Conservation (phyloP, 2,888 invertebrate species). For the Vannuccia rotundouncinata region DNA sequence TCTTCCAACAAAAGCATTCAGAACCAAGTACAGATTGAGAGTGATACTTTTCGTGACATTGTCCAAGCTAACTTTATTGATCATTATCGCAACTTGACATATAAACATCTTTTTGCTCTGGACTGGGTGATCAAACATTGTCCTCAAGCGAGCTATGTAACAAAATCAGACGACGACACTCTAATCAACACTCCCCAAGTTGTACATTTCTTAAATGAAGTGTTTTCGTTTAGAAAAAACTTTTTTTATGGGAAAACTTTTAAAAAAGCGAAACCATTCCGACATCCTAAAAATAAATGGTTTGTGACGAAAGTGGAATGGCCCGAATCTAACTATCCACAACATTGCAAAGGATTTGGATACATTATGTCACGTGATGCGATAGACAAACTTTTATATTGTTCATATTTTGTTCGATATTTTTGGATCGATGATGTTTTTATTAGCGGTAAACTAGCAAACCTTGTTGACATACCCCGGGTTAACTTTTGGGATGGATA, state of each 20-base stretch:
- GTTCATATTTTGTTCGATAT: constrained; percentile 29
- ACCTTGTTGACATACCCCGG: background rate
- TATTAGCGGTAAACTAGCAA: constrained; percentile 19
- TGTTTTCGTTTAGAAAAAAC: background rate
- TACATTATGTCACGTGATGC: constrained; percentile 22
- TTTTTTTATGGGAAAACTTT: constrained; percentile 13
- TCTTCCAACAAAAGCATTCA: background rate
- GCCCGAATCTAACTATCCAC: constrained; percentile 22
- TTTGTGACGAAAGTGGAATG: constrained; percentile 19
- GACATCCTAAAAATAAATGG: constrained; percentile 30
- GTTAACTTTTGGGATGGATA: background rate
- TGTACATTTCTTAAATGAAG: constrained; percentile 9
- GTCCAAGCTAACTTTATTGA: constrained; percentile 28
- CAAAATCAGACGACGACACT: constrained; percentile 33
- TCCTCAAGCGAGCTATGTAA: constrained; percentile 13
- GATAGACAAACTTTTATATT: constrained; percentile 27
- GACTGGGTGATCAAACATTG: constrained; percentile 30
- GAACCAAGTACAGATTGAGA: background rate
- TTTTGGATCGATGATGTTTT: constrained; percentile 35
- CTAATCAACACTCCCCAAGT: constrained; percentile 14
- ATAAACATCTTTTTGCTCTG: constrained; percentile 30
- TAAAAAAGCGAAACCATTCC: background rate
- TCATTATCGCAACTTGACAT: constrained; percentile 14
- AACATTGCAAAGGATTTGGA: constrained; percentile 35
- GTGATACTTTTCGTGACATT: constrained; percentile 24